Conservation (phyloP, 2,888 invertebrate genomes). For the Hydropsyche betteni region DNA sequence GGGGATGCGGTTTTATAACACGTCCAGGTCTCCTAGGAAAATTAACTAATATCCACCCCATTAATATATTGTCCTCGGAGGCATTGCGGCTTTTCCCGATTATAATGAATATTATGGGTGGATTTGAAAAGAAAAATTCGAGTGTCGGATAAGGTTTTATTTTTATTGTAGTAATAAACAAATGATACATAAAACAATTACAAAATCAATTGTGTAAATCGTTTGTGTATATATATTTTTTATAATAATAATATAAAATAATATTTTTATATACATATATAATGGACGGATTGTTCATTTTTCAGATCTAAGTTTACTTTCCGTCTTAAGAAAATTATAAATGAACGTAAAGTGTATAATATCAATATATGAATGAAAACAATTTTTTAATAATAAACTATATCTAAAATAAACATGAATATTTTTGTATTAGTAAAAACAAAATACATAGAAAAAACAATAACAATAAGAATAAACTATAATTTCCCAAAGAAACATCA, state of each 20-base stretch:
- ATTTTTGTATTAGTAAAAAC: too few species aligned
- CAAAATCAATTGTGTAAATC: conserved; percentile 14
- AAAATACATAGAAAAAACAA: too few species aligned
- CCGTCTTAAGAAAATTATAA: neutral
- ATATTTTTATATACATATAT: conserved; percentile 6
- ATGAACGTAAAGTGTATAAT: conserved; percentile 2
- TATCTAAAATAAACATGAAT: neutral
- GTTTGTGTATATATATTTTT: neutral
- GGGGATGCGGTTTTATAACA: conserved; percentile 35
- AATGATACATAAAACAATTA: conserved; percentile 28
- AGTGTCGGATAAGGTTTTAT: too few species aligned
- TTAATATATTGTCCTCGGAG: too few species aligned
- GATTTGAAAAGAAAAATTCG: too few species aligned
- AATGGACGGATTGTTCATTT: conserved; percentile 19
- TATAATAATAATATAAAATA: conserved; percentile 5
- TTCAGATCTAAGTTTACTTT: conserved; percentile 13
- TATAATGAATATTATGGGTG: too few species aligned
- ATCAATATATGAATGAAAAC: neutral
- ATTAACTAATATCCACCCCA: conserved; percentile 29
- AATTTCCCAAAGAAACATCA: too few species aligned
- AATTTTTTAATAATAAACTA: neutral
- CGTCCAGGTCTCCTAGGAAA: conserved; percentile 11
- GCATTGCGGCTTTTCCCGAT: too few species aligned
- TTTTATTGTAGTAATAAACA: conserved; percentile 15
- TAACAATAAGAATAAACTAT: too few species aligned